Conservation (phyloP, 2,888 invertebrate genomes). For the Amiota mariae region DNA sequence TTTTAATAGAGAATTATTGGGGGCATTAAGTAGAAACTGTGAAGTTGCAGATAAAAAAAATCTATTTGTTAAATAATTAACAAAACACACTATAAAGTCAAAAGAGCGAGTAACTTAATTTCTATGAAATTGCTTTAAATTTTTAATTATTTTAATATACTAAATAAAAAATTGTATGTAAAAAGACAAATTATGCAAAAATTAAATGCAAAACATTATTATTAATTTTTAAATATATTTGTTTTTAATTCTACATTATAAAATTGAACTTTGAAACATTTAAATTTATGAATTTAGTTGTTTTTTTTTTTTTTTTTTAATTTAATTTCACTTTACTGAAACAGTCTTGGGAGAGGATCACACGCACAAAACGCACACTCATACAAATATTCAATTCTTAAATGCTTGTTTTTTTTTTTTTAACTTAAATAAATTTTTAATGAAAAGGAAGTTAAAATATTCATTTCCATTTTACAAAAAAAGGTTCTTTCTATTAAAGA, state of each 20-base stretch:
- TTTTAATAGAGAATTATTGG: background rate
- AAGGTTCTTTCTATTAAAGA: too few species aligned
- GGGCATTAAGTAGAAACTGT: background rate
- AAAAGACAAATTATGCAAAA: too few species aligned
- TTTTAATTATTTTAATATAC: too few species aligned
- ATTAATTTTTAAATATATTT: too few species aligned
- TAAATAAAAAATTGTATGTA: too few species aligned
- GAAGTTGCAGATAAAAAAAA: background rate
- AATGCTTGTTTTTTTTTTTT: background rate
- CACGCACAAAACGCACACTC: conserved; percentile 28
- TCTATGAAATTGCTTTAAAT: too few species aligned
- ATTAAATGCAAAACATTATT: too few species aligned
- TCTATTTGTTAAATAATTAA: too few species aligned
- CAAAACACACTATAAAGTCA: background rate
- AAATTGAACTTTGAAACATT: too few species aligned
- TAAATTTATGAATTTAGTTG: background rate
- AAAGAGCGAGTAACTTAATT: background rate
- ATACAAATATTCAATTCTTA: conserved; percentile 1
- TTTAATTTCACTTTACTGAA: conserved; percentile 32
- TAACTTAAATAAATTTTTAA: background rate
- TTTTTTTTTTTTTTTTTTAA: conserved; percentile 13
- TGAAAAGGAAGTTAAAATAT: too few species aligned
- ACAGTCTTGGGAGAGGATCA: conserved; percentile 49
- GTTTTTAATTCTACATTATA: too few species aligned
- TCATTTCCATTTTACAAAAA: too few species aligned